phyloP scores from a whole-genome alignment of 2,113 vertebrate genomes.

The Bolborhynchus lineola region DNA sequence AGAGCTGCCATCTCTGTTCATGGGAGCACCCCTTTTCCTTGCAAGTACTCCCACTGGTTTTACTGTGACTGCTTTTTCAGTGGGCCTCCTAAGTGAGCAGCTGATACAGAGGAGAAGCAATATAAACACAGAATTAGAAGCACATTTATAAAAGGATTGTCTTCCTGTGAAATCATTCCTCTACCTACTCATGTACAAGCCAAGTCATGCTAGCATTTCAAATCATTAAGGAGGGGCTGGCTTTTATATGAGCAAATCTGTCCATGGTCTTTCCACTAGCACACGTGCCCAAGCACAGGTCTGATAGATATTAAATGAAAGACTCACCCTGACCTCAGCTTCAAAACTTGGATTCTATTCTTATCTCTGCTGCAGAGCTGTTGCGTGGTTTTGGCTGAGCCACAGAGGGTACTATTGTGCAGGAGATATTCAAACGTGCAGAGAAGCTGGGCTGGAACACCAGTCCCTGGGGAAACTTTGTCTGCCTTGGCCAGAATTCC shows the following conservation, averaged over 20 bases:
- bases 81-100: neutral
- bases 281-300: neutral
- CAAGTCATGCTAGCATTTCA: slow-evolving; percentile 17
- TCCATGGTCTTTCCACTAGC: neutral
- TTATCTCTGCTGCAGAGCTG: slow-evolving; percentile 37
- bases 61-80: neutral
- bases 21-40: neutral
- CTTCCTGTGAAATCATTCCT: slow-evolving; percentile 34
- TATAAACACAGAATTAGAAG: slow-evolving; percentile 22
- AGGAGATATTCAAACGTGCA: neutral
- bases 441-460: slow-evolving; percentile 44
- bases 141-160: slow-evolving; percentile 6
- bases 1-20: neutral
- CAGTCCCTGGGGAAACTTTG: neutral
- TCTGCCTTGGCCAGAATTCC: neutral
- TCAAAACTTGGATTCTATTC: neutral
- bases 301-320: slow-evolving; percentile 5
- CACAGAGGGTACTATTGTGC: slow-evolving; percentile 43
- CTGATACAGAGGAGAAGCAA: neutral
- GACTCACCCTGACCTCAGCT: slow-evolving; percentile 8
- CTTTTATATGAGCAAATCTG: neutral
- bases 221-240: neutral
- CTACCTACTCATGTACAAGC: neutral
- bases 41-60: neutral
- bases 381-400: neutral